Percentiles rank a stretch among this genome's conserved stretches.
Conservation (phyloP, 2,888 invertebrate genomes). For the Siphonodentalium dalli region DNA sequence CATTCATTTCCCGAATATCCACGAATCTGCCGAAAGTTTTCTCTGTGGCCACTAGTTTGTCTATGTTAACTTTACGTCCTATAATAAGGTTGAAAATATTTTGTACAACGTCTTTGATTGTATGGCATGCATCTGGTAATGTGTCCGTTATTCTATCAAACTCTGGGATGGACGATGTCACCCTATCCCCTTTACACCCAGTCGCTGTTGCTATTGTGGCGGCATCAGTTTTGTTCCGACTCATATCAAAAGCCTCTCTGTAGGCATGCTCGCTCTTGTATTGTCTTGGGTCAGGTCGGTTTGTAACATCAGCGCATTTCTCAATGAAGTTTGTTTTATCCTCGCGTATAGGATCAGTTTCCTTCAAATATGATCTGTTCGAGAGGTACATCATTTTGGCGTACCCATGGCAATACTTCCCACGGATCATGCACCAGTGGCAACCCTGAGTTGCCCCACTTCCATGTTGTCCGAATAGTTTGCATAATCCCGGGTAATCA, state of each 20-base stretch:
- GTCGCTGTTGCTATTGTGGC: background rate
- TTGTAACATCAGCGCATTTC: background rate
- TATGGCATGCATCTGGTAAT: conserved; percentile 3
- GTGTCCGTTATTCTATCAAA: background rate
- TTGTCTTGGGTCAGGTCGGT: background rate
- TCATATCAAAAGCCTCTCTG: background rate
- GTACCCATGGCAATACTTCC: background rate
- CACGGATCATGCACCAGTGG: background rate
- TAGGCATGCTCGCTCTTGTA: background rate
- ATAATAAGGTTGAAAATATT: conserved; percentile 1
- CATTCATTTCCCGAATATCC: too few species aligned
- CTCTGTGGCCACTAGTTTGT: background rate
- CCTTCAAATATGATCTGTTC: background rate
- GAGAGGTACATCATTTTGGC: background rate
- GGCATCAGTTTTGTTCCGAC: background rate
- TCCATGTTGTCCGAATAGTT: background rate
- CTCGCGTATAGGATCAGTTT: background rate
- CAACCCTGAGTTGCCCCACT: background rate
- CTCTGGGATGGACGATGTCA: background rate
- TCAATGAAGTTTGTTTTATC: background rate
- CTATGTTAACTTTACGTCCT: background rate
- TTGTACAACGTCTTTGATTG: conserved; percentile 2
- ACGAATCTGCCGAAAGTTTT: background rate
- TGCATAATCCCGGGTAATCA: background rate
- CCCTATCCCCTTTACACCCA: background rate